phyloP scores from a whole-genome alignment of 2,113 vertebrate genomes.

The Labeo catla region DNA sequence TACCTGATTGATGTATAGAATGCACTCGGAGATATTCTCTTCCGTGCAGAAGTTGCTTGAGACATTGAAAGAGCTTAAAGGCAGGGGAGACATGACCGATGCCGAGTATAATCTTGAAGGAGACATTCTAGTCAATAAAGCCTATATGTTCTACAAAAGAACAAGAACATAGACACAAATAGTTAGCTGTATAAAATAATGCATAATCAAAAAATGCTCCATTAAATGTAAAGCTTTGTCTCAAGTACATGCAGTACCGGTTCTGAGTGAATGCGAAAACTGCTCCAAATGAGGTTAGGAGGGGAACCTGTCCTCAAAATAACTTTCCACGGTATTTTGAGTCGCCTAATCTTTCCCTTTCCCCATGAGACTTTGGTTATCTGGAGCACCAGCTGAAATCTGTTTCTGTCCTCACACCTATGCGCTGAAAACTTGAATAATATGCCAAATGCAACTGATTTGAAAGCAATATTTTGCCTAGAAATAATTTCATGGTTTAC shows the following conservation, averaged over 20 bases:
- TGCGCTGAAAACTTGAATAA: not conserved
- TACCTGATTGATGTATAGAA: conserved; percentile 90
- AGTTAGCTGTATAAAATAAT: not conserved
- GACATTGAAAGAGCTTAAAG: conserved; percentile 74
- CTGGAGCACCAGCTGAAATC: conserved; percentile 26
- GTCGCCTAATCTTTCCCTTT: conserved; percentile 40
- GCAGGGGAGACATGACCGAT: conserved; percentile 77
- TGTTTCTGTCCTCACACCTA: not conserved
- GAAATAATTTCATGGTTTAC: not conserved
- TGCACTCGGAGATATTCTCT: conserved; percentile 89
- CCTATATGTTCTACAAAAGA: conserved; percentile 77
- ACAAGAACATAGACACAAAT: conserved; percentile 44
- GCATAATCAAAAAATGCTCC: not conserved
- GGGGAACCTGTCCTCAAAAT: conserved; percentile 48
- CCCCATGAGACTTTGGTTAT: conserved; percentile 36
- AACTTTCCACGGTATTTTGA: conserved; percentile 50
- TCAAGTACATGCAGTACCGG: not conserved
- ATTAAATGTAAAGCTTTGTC: not conserved
- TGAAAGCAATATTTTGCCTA: not conserved
- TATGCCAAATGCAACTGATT: not conserved
- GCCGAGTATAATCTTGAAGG: conserved; percentile 77
- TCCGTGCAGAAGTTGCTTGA: conserved; percentile 89
- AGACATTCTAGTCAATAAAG: conserved; percentile 76
- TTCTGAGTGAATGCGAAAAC: not conserved
- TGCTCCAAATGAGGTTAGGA: conserved; percentile 44